Evolutionary conservation across 2,113 vertebrate species (phyloP).

Genomic region (Spizaetus ornatus): DNA sequence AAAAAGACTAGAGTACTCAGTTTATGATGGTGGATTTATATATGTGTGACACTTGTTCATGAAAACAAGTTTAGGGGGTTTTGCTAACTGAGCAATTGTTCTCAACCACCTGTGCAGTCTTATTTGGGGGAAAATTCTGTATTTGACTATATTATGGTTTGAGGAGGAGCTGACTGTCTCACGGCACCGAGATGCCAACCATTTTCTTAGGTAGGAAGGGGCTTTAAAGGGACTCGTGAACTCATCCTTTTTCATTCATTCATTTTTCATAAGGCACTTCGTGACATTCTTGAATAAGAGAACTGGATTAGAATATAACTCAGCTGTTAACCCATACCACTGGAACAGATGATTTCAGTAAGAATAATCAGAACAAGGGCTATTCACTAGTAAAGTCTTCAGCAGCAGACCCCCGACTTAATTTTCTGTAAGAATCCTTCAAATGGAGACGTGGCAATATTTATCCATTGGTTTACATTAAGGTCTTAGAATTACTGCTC

Average conservation of each 20-base stretch:
- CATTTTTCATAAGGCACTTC: background rate
- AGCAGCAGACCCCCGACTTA: background rate
- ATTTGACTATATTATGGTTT: background rate
- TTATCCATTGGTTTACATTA: background rate
- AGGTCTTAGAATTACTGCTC: background rate
- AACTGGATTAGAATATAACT: background rate
- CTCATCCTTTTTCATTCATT: background rate
- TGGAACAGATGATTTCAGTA: background rate
- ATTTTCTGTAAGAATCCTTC: background rate
- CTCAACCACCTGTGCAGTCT: background rate
- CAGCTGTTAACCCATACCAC: background rate
- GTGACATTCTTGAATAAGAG: background rate
- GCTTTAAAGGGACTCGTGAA: background rate
- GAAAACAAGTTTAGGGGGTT: background rate
- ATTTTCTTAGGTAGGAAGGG: background rate
- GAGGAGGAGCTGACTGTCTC: background rate
- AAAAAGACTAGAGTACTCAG: background rate
- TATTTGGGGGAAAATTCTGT: background rate
- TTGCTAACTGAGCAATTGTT: background rate
- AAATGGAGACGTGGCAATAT: background rate
- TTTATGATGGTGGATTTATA: background rate
- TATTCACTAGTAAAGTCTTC: background rate
- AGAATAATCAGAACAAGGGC: background rate
- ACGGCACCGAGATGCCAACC: background rate
- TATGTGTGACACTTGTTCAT: background rate